These are phyloP conservation scores for Choristoneura fumiferana DNA, from an alignment of 1,140 invertebrate species.

Conservation along the genomic window DNA sequence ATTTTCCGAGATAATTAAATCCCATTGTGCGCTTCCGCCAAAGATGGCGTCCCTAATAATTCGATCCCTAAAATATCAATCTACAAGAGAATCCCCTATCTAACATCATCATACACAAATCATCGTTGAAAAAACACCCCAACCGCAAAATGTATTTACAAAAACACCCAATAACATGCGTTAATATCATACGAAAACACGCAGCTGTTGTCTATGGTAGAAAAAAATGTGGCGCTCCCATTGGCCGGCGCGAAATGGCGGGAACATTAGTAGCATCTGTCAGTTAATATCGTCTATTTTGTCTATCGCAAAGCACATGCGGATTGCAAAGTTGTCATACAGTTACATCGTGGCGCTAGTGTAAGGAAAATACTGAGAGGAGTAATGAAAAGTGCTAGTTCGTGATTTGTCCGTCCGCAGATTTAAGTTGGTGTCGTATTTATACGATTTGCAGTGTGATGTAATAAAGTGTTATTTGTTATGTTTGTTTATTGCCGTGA, in stretches of 20 bases:
- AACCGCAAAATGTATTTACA: slow-evolving; percentile 47
- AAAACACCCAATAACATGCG: slow-evolving; percentile 65
- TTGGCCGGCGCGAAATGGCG: slow-evolving; percentile 52
- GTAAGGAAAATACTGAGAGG: not conserved
- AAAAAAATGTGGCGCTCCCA: slow-evolving; percentile 50
- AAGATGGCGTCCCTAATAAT: not conserved
- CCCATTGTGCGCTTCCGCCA: not conserved
- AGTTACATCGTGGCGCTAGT: not conserved
- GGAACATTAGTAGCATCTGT: slow-evolving; percentile 66
- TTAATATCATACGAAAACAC: slow-evolving; percentile 56
- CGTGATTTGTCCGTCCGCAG: not conserved
- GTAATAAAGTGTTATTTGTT: slow-evolving; percentile 13
- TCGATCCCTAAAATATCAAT: slow-evolving; percentile 5
- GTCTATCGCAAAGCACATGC: slow-evolving; percentile 3
- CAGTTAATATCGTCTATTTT: slow-evolving; percentile 60
- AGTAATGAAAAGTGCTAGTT: not conserved
- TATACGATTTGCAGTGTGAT: not conserved
- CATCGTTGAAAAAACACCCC: slow-evolving; percentile 44
- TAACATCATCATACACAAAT: slow-evolving; percentile 51
- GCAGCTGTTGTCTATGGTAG: slow-evolving; percentile 60
- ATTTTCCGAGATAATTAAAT: too few relatives aligned
- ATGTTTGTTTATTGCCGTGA: slow-evolving; percentile 16
- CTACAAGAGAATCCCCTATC: slow-evolving; percentile 36
- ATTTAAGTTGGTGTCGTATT: slow-evolving; percentile 4
- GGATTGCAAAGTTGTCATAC: not conserved